These are phyloP conservation scores for Papilio demoleus DNA, from an alignment of 2,888 invertebrate genomes.

Conservation along the genomic window DNA sequence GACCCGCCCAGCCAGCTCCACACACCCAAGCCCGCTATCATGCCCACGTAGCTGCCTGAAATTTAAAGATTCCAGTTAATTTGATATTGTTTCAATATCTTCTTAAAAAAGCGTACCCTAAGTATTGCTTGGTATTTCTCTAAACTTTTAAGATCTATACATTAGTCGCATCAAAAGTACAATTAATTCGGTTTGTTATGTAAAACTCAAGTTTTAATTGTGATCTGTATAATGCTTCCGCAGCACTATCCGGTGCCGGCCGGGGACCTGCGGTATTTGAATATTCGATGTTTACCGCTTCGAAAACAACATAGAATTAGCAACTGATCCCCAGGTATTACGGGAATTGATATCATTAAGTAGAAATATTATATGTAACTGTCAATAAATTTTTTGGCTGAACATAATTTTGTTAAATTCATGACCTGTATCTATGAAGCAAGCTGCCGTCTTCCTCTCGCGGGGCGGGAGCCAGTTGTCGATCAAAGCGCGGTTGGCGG, in stretches of 20 bases:
- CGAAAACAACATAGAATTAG: not conserved
- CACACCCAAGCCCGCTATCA: constrained; percentile 61
- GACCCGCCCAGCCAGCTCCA: constrained; percentile 58
- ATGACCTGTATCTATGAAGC: constrained; percentile 64
- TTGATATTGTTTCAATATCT: too few relatives aligned
- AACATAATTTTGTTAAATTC: constrained; percentile 32
- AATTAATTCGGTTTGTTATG: not conserved
- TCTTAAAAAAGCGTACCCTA: too few relatives aligned
- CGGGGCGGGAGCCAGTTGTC: constrained; percentile 68
- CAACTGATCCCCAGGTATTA: not conserved
- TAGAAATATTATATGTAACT: not conserved
- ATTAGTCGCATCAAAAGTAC: not conserved
- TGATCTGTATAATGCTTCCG: not conserved
- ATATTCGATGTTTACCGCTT: not conserved
- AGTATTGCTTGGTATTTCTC: not conserved
- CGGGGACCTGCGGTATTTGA: not conserved
- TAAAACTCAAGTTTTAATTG: not conserved
- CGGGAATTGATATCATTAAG: not conserved
- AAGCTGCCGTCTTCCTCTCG: constrained; percentile 60
- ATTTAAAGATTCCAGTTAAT: too few relatives aligned
- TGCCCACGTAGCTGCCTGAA: constrained; percentile 65
- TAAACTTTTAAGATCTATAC: not conserved
- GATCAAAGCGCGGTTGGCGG: constrained; percentile 60
- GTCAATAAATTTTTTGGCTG: too few relatives aligned
- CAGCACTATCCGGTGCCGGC: not conserved